These are phyloP conservation scores for Teinopalpus imperialis DNA, from an alignment of 2,888 invertebrate genomes.

Conservation along the genomic window DNA sequence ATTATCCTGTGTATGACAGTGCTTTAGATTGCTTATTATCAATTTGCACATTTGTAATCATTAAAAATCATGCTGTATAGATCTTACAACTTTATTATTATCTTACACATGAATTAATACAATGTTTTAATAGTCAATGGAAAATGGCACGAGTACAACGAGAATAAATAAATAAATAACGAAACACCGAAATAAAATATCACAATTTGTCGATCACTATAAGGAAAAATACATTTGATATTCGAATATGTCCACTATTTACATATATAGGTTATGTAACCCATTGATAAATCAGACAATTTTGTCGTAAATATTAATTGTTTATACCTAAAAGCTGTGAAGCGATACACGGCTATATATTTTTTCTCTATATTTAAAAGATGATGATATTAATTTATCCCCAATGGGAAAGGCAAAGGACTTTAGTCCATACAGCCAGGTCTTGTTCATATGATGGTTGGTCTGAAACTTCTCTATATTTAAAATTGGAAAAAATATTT, in stretches of 20 bases:
- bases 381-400: too few relatives aligned
- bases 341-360: slow-evolving; percentile 40
- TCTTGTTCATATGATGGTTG: too few relatives aligned
- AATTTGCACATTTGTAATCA: too few relatives aligned
- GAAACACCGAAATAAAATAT: slow-evolving; percentile 25
- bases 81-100: slow-evolving; percentile 4
- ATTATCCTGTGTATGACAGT: too few relatives aligned
- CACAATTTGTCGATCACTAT: slow-evolving; percentile 11
- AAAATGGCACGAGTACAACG: slow-evolving; percentile 15
- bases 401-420: too few relatives aligned
- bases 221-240: slow-evolving; percentile 5
- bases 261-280: slow-evolving; percentile 32
- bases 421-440: too few relatives aligned
- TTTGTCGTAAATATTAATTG: slow-evolving; percentile 55
- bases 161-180: slow-evolving; percentile 9
- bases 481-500: too few relatives aligned
- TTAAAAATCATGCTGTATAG: slow-evolving; percentile 1
- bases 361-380: neutral
- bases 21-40: too few relatives aligned
- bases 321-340: slow-evolving; percentile 58
- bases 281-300: slow-evolving; percentile 43
- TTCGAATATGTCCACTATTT: slow-evolving; percentile 7
- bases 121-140: slow-evolving; percentile 1
- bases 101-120: slow-evolving; percentile 12
- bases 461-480: too few relatives aligned